Conservation (phyloP, 1,140 invertebrate species). For the Carposina sasakii region DNA sequence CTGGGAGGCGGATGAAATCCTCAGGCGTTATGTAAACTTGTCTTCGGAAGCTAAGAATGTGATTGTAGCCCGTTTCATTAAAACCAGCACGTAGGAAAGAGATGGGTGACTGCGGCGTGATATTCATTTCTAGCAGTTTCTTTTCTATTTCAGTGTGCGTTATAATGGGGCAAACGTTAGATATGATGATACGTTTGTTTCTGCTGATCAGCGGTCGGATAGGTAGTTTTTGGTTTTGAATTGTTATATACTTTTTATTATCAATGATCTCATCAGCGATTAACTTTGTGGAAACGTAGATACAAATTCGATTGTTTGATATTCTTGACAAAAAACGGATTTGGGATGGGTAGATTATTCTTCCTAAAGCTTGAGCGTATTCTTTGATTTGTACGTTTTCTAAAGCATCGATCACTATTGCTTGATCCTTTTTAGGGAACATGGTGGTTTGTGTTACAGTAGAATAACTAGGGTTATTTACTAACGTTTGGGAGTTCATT, state of each 20-base stretch:
- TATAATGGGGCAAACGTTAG: too few relatives aligned
- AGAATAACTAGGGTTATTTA: too few relatives aligned
- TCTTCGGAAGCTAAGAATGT: too few relatives aligned
- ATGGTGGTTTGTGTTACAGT: conserved; percentile 15
- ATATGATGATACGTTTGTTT: conserved; percentile 27
- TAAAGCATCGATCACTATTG: conserved; percentile 16
- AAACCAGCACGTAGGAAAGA: too few relatives aligned
- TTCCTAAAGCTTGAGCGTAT: conserved; percentile 12
- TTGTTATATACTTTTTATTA: conserved; percentile 10
- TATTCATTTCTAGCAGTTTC: too few relatives aligned
- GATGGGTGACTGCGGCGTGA: too few relatives aligned
- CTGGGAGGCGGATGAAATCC: too few relatives aligned
- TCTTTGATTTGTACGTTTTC: conserved; percentile 18
- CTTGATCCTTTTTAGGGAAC: conserved; percentile 21
- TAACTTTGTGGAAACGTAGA: conserved; percentile 20
- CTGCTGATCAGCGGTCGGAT: conserved; percentile 23
- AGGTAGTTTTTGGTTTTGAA: conserved; percentile 10
- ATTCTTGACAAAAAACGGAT: conserved; percentile 24
- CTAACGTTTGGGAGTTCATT: too few relatives aligned
- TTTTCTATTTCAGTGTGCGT: too few relatives aligned
- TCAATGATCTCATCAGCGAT: conserved; percentile 17
- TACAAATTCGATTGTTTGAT: conserved; percentile 19
- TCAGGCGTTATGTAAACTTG: too few relatives aligned
- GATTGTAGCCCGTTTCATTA: too few relatives aligned
- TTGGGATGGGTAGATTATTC: conserved; percentile 6